Evolutionary conservation across 1,140 invertebrate species (phyloP).

Genomic region (Mamestra configurata): DNA sequence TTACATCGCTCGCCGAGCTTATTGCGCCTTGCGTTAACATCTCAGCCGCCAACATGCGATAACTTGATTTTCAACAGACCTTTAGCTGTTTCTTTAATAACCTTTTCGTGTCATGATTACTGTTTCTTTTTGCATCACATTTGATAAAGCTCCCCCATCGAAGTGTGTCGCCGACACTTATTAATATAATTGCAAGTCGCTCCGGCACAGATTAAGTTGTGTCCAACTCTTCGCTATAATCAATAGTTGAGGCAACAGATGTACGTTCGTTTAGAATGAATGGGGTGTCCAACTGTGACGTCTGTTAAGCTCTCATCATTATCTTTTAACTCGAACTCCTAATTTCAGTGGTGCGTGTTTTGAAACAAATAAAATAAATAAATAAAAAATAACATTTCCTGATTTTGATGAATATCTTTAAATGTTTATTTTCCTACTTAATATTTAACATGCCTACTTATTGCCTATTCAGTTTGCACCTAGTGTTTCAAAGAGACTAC

Average conservation of each 20-base stretch:
- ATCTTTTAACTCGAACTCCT: background rate
- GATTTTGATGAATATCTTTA: too few species aligned
- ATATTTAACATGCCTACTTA: too few species aligned
- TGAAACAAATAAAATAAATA: too few species aligned
- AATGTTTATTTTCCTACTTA: too few species aligned
- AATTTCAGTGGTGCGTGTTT: background rate
- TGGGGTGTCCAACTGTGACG: constrained; percentile 16
- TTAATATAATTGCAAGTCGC: background rate
- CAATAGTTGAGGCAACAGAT: constrained; percentile 12
- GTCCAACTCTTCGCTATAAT: background rate
- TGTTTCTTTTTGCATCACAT: constrained; percentile 30
- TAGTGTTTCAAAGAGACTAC: too few species aligned
- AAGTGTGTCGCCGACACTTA: background rate
- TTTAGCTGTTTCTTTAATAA: constrained; percentile 49
- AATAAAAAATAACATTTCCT: background rate
- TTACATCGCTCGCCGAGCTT: constrained; percentile 34
- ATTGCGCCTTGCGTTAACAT: constrained; percentile 14
- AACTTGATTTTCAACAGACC: constrained; percentile 54
- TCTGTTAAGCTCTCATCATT: background rate
- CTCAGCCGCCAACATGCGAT: constrained; percentile 23
- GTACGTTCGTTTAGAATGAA: background rate
- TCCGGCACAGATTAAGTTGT: background rate
- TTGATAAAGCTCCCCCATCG: constrained; percentile 9
- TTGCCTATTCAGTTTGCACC: too few species aligned
- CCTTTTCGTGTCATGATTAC: constrained; percentile 50